Evolutionary conservation across 1,140 invertebrate species (phyloP), one percentile per base, ranked within the genome.

Genomic region (Hypothenemus hampei): DNA sequence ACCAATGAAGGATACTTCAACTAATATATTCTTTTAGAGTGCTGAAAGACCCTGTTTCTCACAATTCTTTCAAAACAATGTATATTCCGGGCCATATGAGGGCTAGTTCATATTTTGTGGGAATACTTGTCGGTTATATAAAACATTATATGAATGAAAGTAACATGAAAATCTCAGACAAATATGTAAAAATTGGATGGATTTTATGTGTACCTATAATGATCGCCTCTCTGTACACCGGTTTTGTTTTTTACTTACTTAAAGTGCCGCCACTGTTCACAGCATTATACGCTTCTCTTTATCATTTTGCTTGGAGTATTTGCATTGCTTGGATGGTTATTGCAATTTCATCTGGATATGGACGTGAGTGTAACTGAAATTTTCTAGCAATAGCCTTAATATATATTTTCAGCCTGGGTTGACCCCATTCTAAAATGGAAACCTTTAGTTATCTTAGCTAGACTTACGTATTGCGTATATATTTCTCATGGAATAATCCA

Each of bases 51-150:
- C 77, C 83, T 46, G 72, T 75, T 1, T 68, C 67, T 3, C 82
- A 84, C 61, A 71, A 73, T 26, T 83, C 81, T 50, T 85, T 83
- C 59, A 76, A 75, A 53, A 75, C 73, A 19, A 75, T 75, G 15
- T 86, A 85, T 53, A 81, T 84, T 8, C 83, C 82, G 63, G 85
- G 82, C 2, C 83, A 86, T 60, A 83, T 83, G 78, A 76, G 83
- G 64, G 81, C 82, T 37, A 78, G 72, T 21, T 74, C 80, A 0
- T 86, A 86, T 60, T 79, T 80, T 53, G 75, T 83, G 62, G 84
- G 83, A 31, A 65, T 43, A 22, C 35, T 58, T 20, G 29, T 49
- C 29, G 56, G 57, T n/a, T 59, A 55, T 31, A 22, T 46, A 1
- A 61, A 58, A 20, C 54, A 43, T 43, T n/a, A 33, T 15, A 57